Conservation (phyloP, 2,113 vertebrate species). For the Excalfactoria chinensis region DNA sequence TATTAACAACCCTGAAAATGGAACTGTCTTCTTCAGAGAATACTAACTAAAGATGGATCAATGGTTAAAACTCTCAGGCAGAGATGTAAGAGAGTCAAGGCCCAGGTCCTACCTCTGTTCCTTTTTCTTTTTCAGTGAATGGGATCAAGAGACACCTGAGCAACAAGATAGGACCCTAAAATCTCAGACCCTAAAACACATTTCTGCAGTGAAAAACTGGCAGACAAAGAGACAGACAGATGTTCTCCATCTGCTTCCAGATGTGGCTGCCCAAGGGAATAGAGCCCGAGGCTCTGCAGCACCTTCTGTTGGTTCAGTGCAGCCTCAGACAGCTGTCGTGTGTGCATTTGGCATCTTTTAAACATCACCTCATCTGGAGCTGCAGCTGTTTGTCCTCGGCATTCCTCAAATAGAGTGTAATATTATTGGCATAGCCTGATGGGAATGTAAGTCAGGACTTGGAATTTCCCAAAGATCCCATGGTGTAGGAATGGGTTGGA, state of each 20-base stretch:
- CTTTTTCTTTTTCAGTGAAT: background rate
- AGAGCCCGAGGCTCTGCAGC: background rate
- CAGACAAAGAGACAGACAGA: background rate
- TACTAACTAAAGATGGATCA: background rate
- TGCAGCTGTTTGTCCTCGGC: background rate
- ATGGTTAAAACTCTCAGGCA: background rate
- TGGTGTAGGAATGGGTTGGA: background rate
- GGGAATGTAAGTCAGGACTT: too few species aligned
- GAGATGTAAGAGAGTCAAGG: background rate
- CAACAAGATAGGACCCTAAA: background rate
- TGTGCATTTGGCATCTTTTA: background rate
- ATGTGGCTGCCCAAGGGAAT: background rate
- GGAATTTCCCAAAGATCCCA: background rate
- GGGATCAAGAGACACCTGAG: background rate
- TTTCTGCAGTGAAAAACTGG: background rate
- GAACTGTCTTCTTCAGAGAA: background rate
- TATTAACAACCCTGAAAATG: background rate
- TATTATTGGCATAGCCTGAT: accelerated
- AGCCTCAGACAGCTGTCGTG: background rate
- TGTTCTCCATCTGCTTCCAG: background rate
- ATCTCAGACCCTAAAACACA: background rate
- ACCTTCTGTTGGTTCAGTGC: background rate
- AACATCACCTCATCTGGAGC: background rate
- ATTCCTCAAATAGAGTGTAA: accelerated
- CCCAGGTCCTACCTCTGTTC: background rate